Evolutionary conservation across 1,140 invertebrate species (phyloP), one percentile per base, ranked within the genome.

Genomic region (Ridgeia piscesae): DNA sequence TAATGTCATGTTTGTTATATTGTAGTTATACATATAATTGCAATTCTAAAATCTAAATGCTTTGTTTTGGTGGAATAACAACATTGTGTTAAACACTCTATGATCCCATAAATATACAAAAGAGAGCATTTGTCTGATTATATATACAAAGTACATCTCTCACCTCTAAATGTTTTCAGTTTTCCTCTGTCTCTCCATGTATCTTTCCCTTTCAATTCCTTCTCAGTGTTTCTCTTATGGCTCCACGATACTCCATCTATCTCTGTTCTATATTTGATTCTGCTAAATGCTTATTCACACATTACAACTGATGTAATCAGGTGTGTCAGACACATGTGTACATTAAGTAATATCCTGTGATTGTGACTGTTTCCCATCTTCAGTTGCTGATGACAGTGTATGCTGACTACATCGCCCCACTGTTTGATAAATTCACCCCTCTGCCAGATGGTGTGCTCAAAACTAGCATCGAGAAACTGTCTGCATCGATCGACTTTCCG

Each of bases 381-480:
- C 96, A 99, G 93, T 96, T 99, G 93, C 93, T 97, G 94, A 96
- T 99, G 95, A 98, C 98, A 2, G 97, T 99, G 92, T 99, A 99
- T 96, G 99, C 99, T 35, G 98, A 99, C 94, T 97, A 98, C 89
- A 99, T 99, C 95, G 99, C 99, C 8, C 99, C 99, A 88, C 96
- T 99, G 8, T 99, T 99, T 96, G 99, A 99, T 95, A 99, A 99
- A 95, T 99, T 99, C 95, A 98, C 98, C n/a, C 98, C 99, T 34
- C 96, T 99, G 33, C 98, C 98, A 58, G 98, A 99, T 93, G 99
- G 99, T 91, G 97, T 98, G 89, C 96, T 99, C 0, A 97, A 98
- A 92, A 97, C 96, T 89, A 97, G 97, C 92, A 99, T 99, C 95
- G 98, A 99, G 96, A 96, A 97, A 93, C 96, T 99, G 92, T 99